Percentiles rank a stretch among this genome's conserved stretches.
Conservation (phyloP, 2,888 invertebrate genomes). For the Stramonita haemastoma region DNA sequence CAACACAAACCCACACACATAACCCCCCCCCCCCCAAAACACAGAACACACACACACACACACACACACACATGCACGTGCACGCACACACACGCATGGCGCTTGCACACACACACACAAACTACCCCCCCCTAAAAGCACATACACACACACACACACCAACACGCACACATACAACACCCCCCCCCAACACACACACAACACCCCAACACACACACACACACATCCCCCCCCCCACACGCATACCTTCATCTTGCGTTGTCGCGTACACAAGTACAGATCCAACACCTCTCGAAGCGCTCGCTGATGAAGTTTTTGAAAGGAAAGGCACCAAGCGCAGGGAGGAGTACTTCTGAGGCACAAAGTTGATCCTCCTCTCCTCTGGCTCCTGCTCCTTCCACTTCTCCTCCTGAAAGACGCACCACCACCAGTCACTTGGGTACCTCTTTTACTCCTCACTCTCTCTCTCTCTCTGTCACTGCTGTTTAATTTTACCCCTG, state of each 20-base stretch:
- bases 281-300: constrained; percentile 96
- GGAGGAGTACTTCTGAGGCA: constrained; percentile 89
- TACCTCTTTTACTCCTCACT: no score
- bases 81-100: no score
- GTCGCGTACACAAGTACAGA: constrained; percentile 95
- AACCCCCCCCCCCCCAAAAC: no score
- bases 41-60: no score
- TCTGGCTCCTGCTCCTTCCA: constrained; percentile 89
- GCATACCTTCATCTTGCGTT: constrained; percentile 88
- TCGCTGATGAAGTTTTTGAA: constrained; percentile 92
- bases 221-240: no score
- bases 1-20: not conserved
- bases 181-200: not conserved
- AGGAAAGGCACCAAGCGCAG: constrained; percentile 92
- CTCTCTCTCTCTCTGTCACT: no score
- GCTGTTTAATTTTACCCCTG: no score
- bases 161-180: not conserved
- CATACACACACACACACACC: not conserved
- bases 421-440: no score
- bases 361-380: constrained; percentile 92
- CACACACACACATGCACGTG: not conserved
- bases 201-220: not conserved
- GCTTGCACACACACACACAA: not conserved
- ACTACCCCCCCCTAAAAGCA: constrained; percentile 82
- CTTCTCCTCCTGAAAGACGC: constrained; percentile 84